Conservation (phyloP, 2,888 invertebrate species). For the Melieria omissa region DNA sequence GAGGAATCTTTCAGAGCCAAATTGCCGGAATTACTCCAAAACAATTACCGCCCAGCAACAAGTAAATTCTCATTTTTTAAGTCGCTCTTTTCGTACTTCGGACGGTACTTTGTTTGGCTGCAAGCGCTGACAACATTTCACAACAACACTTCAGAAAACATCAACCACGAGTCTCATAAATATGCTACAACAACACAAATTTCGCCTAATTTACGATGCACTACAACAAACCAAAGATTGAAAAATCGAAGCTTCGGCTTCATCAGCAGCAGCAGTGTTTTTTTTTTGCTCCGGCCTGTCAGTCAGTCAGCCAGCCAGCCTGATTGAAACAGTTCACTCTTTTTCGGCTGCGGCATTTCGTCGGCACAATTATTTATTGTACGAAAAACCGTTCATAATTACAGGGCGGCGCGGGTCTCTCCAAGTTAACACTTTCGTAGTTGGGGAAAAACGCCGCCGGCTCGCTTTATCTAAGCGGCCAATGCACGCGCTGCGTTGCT, state of each 20-base stretch:
- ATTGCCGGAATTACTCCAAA: slow-evolving; percentile 57
- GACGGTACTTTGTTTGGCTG: slow-evolving; percentile 39
- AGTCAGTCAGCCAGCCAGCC: slow-evolving; percentile 48
- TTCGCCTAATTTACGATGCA: not conserved
- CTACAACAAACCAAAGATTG: not conserved
- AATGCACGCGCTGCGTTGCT: not conserved
- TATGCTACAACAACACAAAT: not conserved
- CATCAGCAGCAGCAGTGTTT: slow-evolving; percentile 23
- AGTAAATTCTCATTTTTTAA: slow-evolving; percentile 22
- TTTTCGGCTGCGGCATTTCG: slow-evolving; percentile 45
- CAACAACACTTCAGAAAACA: not conserved
- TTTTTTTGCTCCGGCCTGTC: not conserved
- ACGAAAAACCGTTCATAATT: slow-evolving; percentile 61
- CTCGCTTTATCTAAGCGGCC: slow-evolving; percentile 39
- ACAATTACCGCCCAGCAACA: not conserved
- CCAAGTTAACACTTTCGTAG: slow-evolving; percentile 67
- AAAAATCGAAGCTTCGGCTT: too few species aligned
- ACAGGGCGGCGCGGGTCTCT: slow-evolving; percentile 63
- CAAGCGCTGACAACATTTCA: slow-evolving; percentile 28
- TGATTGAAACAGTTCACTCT: slow-evolving; percentile 53
- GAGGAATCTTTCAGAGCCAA: slow-evolving; percentile 41
- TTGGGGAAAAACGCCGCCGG: slow-evolving; percentile 56
- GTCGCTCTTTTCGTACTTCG: slow-evolving; percentile 19
- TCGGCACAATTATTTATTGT: slow-evolving; percentile 59
- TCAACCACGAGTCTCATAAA: not conserved